Evolutionary conservation across 1,140 invertebrate genomes (phyloP), one percentile per base, ranked within the genome.

Genomic region (Micrasema minimum): DNA sequence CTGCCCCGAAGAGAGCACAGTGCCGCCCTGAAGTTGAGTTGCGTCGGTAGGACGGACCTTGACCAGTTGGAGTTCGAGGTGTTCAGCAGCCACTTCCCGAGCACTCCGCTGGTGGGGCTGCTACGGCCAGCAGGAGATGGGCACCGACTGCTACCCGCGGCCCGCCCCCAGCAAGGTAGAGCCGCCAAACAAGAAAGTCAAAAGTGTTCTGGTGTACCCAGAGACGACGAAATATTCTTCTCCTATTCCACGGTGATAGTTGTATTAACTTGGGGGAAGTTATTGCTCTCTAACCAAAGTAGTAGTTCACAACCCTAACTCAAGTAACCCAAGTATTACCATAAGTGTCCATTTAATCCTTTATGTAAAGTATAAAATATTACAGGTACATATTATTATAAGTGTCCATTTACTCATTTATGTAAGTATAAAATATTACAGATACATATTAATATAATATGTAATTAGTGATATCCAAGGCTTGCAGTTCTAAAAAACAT

Each of bases 51-150:
- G 1, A 79, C 81, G 11, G 37, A 71, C 77, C 53, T 80, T 78
- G 31, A 80, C 82, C 62, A 77, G 78, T 16, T 59, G 7, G 81
- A 84, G 51, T 78, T 81, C 65, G 77, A 80, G 4, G 78, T 75
- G 26, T 82, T 83, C 72, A 75, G 80, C 2, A 72, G 76, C 1
- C 77, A 76, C 10, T 83, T 84, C 66, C 83, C 82, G 0, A 65
- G 76, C 22, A 83, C 81, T 5, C 76, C 76, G n/a, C 71, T 83
- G 3, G 55, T 78, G 48, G 82, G 59, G 81, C 41, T 82, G 81
- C 66, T 82, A 78, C 69, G 83, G 82, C 2, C 80, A 82, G 62
- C 81, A 81, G 2, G 82, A 83, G 64, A 59, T 83, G n/a, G 83
- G 80, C 0, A 10, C n/a, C 1, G 37, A 61, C 35, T 35, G 23